A percentile compares a stretch with the other conserved stretches of the same genome.
phyloP scores from a whole-genome alignment of 1,140 invertebrate species.

The Drosophila auraria region DNA sequence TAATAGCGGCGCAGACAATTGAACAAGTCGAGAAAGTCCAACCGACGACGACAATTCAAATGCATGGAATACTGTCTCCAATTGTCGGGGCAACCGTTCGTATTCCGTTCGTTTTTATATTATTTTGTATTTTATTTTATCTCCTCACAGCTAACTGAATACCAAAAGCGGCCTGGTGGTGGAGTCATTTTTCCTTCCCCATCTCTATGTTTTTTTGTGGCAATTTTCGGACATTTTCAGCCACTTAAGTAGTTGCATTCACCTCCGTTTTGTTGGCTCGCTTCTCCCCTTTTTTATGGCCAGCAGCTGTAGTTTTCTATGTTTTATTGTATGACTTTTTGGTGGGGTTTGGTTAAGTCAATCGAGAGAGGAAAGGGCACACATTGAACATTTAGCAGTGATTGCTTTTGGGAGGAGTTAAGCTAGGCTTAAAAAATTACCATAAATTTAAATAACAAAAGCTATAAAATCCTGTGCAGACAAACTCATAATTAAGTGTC shows the following conservation, averaged over 20 bases:
- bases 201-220: constrained; percentile 24
- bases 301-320: constrained; percentile 5
- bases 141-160: constrained; percentile 28
- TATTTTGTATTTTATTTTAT: constrained; percentile 24
- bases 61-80: constrained; percentile 53
- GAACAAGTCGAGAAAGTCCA: constrained; percentile 73
- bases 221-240: constrained; percentile 60
- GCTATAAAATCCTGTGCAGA: not conserved
- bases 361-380: constrained; percentile 7
- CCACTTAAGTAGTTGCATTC: constrained; percentile 74
- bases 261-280: constrained; percentile 48
- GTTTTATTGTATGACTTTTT: constrained; percentile 16
- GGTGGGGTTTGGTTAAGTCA: not conserved
- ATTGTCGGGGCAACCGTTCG: constrained; percentile 47
- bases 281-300: constrained; percentile 22
- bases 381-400: constrained; percentile 10
- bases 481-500: not conserved
- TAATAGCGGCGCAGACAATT: constrained; percentile 48
- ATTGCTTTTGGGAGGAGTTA: not conserved
- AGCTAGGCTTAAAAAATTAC: not conserved
- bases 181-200: constrained; percentile 4
- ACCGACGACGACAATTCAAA: constrained; percentile 61
- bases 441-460: not conserved
- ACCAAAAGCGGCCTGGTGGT: constrained; percentile 11
- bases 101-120: constrained; percentile 26